A percentile compares a stretch with the other conserved stretches of the same genome.
These are phyloP conservation scores for Cairina moschata DNA, from an alignment of 2,113 vertebrate species.

Conservation along the genomic window DNA sequence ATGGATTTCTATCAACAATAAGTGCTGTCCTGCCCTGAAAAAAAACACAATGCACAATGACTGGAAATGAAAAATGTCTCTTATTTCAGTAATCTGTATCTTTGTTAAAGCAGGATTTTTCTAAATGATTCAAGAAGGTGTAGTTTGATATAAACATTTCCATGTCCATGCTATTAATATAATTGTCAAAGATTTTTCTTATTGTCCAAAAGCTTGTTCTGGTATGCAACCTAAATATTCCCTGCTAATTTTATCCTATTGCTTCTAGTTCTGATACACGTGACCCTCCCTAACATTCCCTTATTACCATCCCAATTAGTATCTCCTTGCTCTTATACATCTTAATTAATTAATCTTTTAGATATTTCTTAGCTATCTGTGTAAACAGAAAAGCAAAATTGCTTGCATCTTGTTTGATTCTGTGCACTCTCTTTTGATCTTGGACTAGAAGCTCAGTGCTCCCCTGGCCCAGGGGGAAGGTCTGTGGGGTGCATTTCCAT, in stretches of 20 bases:
- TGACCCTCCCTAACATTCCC: background rate
- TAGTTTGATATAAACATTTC: background rate
- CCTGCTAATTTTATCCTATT: background rate
- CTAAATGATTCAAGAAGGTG: background rate
- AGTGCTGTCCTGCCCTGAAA: background rate
- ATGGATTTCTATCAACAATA: background rate
- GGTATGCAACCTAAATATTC: background rate
- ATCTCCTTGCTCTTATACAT: background rate
- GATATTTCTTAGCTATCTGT: background rate
- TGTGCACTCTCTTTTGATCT: background rate
- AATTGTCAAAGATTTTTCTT: background rate
- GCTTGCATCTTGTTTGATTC: background rate
- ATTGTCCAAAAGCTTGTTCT: background rate
- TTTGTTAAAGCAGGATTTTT: background rate
- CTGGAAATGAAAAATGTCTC: background rate
- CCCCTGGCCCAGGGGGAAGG: background rate
- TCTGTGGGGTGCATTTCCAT: rapidly evolving
- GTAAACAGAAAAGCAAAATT: background rate
- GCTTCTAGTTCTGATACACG: background rate
- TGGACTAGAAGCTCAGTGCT: background rate
- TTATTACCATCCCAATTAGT: background rate
- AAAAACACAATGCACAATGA: background rate
- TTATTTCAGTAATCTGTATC: background rate
- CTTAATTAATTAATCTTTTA: background rate
- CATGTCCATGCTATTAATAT: background rate